A percentile compares a stretch with the other conserved stretches of the same genome.
phyloP scores from a whole-genome alignment of 1,140 invertebrate species.

The Augochlora pura region DNA sequence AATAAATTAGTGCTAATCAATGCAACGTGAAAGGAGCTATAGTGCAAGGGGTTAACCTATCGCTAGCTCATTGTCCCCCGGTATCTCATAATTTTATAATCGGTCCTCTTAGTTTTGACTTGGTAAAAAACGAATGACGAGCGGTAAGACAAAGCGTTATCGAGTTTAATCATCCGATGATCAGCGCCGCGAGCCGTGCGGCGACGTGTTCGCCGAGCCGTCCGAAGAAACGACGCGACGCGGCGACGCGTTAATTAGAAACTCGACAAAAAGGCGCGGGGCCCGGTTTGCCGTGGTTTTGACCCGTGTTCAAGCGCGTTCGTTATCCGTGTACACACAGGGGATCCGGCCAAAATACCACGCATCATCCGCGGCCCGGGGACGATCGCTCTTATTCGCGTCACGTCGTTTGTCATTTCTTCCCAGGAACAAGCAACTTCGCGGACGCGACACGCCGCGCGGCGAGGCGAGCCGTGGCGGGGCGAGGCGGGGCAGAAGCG shows the following conservation, averaged over 20 bases:
- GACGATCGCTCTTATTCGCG: slow-evolving; percentile 60
- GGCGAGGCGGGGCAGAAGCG: slow-evolving; percentile 8
- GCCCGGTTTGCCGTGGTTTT: slow-evolving; percentile 31
- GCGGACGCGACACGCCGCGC: slow-evolving; percentile 12
- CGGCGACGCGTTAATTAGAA: slow-evolving; percentile 58
- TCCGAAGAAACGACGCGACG: slow-evolving; percentile 16
- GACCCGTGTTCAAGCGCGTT: slow-evolving; percentile 19
- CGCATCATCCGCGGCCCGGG: slow-evolving; percentile 34
- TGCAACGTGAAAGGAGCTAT: too few relatives aligned
- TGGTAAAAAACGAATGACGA: slow-evolving; percentile 18
- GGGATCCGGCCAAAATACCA: slow-evolving; percentile 46
- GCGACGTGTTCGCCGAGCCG: slow-evolving; percentile 20
- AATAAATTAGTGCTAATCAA: too few relatives aligned
- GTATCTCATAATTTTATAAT: not conserved
- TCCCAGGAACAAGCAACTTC: slow-evolving; percentile 46
- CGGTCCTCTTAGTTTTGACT: too few relatives aligned
- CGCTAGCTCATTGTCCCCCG: not conserved
- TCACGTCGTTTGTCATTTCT: slow-evolving; percentile 60
- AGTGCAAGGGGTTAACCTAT: too few relatives aligned
- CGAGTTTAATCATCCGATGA: slow-evolving; percentile 44
- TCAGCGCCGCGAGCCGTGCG: not conserved
- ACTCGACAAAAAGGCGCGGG: slow-evolving; percentile 44
- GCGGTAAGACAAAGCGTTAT: slow-evolving; percentile 43
- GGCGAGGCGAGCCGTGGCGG: slow-evolving; percentile 9
- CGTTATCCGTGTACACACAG: slow-evolving; percentile 38